Conservation (phyloP, 35 echinoderm and acorn worm species). For the Amphiura filiformis region DNA sequence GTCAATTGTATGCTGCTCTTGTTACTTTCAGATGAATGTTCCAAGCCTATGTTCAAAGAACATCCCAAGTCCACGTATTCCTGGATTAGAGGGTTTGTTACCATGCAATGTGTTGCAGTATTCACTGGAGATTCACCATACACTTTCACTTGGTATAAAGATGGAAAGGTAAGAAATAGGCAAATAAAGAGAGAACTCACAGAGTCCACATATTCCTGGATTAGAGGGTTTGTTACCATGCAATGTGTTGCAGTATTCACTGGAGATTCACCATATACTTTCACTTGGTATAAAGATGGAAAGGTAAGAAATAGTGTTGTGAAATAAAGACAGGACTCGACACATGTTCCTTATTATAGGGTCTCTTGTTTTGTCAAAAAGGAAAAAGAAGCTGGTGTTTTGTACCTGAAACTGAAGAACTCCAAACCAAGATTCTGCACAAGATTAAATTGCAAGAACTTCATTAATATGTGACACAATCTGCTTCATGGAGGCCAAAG, state of each 20-base stretch:
- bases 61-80: neutral
- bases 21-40: no score
- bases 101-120: neutral
- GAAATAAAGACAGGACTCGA: no score
- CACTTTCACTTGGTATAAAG: neutral
- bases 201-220: neutral
- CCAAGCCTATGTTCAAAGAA: no score
- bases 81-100: neutral
- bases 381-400: no score
- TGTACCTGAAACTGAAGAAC: no score
- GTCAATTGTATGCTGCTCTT: no score
- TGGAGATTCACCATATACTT: neutral
- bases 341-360: no score
- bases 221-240: neutral
- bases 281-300: neutral
- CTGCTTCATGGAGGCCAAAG: no score
- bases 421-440: no score
- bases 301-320: neutral
- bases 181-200: neutral
- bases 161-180: neutral
- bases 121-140: neutral
- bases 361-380: no score
- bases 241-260: neutral
- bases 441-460: no score
- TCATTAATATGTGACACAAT: no score